Evolutionary conservation across 2,888 invertebrate species (phyloP).

Genomic region (Aethes cnicana): DNA sequence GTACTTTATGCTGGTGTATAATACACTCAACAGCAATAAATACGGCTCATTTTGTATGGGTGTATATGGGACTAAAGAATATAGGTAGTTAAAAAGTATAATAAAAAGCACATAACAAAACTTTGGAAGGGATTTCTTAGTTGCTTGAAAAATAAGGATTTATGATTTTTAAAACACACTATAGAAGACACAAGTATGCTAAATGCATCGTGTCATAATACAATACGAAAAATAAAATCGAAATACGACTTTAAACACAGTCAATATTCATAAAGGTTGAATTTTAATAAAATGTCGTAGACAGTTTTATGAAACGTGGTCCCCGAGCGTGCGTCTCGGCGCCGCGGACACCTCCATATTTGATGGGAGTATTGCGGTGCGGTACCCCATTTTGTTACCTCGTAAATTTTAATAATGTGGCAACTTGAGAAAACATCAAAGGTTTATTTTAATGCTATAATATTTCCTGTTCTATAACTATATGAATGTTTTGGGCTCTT

Average conservation of each 20-base stretch:
- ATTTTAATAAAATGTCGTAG: slow-evolving; percentile 23
- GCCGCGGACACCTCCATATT: slow-evolving; percentile 24
- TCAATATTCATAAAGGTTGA: slow-evolving; percentile 15
- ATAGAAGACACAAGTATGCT: too few relatives aligned
- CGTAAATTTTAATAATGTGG: slow-evolving; percentile 2
- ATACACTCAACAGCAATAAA: slow-evolving; percentile 24
- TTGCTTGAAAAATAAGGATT: too few relatives aligned
- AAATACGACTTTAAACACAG: too few relatives aligned
- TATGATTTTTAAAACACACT: too few relatives aligned
- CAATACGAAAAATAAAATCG: too few relatives aligned
- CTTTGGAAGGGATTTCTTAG: too few relatives aligned
- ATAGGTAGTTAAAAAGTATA: too few relatives aligned
- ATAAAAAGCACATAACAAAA: too few relatives aligned
- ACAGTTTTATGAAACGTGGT: slow-evolving; percentile 26
- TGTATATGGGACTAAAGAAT: too few relatives aligned
- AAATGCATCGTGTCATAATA: too few relatives aligned
- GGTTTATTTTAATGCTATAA: not conserved
- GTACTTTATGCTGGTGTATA: slow-evolving; percentile 9
- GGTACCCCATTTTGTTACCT: slow-evolving; percentile 1
- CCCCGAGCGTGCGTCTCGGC: slow-evolving; percentile 17
- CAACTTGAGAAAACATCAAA: not conserved
- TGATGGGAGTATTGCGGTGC: slow-evolving; percentile 27
- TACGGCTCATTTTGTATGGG: too few relatives aligned
- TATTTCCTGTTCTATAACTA: not conserved
- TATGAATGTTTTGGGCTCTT: not conserved